Base-by-base conservation (phyloP, 2,888 invertebrate genomes). In the Eurois occulta region DNA sequence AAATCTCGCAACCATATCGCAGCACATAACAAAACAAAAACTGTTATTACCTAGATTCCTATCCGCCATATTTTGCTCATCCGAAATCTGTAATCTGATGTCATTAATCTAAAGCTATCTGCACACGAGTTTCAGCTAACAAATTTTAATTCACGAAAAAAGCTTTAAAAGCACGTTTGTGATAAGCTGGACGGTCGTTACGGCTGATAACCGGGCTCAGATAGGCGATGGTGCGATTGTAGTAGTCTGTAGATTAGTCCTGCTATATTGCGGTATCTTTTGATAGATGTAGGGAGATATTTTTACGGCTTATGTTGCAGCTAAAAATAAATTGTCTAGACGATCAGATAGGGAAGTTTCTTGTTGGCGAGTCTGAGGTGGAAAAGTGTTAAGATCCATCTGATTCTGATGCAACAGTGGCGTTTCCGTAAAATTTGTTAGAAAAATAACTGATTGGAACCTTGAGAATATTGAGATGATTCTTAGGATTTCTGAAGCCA, bases 151-250 rank as follows among this genome's bases (percentile, higher is more conserved):
- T 78, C 85, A 86, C 88, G 87, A 89, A 87, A 90, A 86, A 89
- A 83, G 78, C 83, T 81, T 84, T 77, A 67, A 73, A 85, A 83
- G 87, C 91, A 90, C 89, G 89, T 86, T 83, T 72, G 70, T 86
- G 91, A 91, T 91, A 91, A 90, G 85, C 74, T 76, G 65, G 75
- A 78, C 75, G 83, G 88, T 90, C 90, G 89, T 90, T 88, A 86
- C 83, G 68, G 81, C 69, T 77, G 91, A 91, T 91, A 90, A 84
- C 75, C 84, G 13, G 60, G 80, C 79, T 85, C 80, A 85, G 90
- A 88, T 88, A 89, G 66, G 68, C 86, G 89, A 91, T 89, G 46
- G 38, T 21, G 18, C 69, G 89, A 90, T 90, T 86, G 68, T 24
- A 41, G 24, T 67, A 76, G 83, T 74, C 84, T 75, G 85, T 81